Evolutionary conservation across 1,140 invertebrate genomes (phyloP), one percentile per base, ranked within the genome.

Genomic region (Drosophila insularis): DNA sequence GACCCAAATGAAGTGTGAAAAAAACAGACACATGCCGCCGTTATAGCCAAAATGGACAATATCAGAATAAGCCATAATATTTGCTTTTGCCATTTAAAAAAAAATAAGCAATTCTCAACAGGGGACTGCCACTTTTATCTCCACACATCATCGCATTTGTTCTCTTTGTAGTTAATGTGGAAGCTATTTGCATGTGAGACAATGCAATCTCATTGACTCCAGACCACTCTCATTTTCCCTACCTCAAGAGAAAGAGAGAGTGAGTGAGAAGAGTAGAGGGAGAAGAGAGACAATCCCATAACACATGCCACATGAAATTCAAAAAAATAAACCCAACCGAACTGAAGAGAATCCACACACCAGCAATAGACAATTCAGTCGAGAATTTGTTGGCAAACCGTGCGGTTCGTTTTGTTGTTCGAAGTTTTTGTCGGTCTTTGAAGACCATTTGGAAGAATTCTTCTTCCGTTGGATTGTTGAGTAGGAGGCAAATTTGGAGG

Each of bases 301-400:
- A 7, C 43, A 19, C 17, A 50, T 21, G 17, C 43, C 19, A 21
- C 17, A 17, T 14, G 43, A 46, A 59, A 67, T 35, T 5, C 1
- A 27, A 27, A 27, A 35, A 53, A 39, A 63, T 63, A 43, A 31
- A 68, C 67, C 58, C 40, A 65, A 77, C 67, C 73, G 84, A 87
- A 54, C 46, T 63, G 53, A 89, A 75, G 77, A 87, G 84, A 62
- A 78, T 78, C 65, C 58, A 68, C 54, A 50, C 32, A 58, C 60
- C 46, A 65, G 72, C 73, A 35, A 61, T 43, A 63, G 55, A 50
- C 63, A 66, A 60, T 71, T 89, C 85, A 89, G 73, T 89, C 66
- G 78, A 80, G 80, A 80, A 70, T 80, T 76, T 71, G 74, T 77
- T 72, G 70, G 67, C 80, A 78, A 55, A 61, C 60, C 85, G 85